Evolutionary conservation across 2,888 invertebrate species (phyloP).

Genomic region (Scrobipalpa atriplicella): DNA sequence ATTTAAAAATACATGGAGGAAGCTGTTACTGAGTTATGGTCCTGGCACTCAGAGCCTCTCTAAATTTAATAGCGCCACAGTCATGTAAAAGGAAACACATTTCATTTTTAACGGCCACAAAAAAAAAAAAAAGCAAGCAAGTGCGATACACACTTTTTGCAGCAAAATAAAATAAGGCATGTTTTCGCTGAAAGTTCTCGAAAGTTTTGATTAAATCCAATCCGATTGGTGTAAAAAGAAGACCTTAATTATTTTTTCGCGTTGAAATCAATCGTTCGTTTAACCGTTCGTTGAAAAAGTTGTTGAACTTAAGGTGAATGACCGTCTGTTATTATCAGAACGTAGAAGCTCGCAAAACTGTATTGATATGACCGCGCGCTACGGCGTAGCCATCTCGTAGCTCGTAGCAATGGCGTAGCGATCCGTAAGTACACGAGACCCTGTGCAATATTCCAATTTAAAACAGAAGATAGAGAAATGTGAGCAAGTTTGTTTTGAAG

Average conservation of each 20-base stretch:
- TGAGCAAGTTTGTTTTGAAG: neutral
- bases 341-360: constrained; percentile 1
- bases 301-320: constrained; percentile 1
- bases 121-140: constrained; percentile 32
- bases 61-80: constrained; percentile 66
- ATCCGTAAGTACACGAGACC: neutral
- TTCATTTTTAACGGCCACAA: constrained; percentile 67
- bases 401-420: neutral
- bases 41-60: constrained; percentile 56
- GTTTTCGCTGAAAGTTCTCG: too few species aligned
- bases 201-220: neutral
- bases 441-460: neutral
- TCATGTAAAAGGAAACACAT: constrained; percentile 63
- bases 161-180: neutral
- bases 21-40: constrained; percentile 64
- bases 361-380: constrained; percentile 4
- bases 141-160: constrained; percentile 16
- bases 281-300: constrained; percentile 11
- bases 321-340: neutral
- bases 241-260: neutral
- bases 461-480: too few species aligned
- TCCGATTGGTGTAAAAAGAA: neutral
- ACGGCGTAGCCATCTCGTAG: constrained; percentile 5
- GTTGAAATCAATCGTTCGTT: neutral
- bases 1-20: constrained; percentile 43